Evolutionary conservation across 2,113 vertebrate species (phyloP), one percentile per base, ranked within the genome.

Genomic region (Larimichthys crocea): DNA sequence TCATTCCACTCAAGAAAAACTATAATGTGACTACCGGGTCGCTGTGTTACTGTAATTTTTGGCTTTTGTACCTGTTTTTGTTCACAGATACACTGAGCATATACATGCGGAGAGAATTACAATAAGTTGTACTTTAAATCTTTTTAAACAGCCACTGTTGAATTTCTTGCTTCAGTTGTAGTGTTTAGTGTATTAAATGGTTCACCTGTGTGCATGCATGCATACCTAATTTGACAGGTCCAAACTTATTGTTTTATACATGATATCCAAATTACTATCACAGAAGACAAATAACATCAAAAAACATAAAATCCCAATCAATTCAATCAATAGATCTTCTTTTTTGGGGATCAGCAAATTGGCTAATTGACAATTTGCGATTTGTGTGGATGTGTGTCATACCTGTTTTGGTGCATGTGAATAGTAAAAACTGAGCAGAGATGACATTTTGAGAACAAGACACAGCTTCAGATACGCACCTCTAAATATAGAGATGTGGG

Each of bases 401-500:
- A 29, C 52, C 29, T 63, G 70, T n/a, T 74, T 57, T 62, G 10
- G 15, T 59, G 61, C 64, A 76, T 56, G 71, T 49, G 66, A 68
- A 66, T 52, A 10, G 48, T 68, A 57, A 57, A 57, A 83, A 66
- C 20, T 42, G 40, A 61, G 63, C 74, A 48, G 63, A 78, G 44
- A 55, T 62, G 42, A 59, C 35, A 48, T 60, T 82, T 70, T 56
- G 64, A 87, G 86, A 92, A 88, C 79, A 84, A 81, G 63, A 85
- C 69, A 74, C 17, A 22, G 71, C 84, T 76, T 75, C 59, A 69
- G 42, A 63, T 46, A 26, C 16, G 52, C 40, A 84, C 76, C 71
- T 90, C 88, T 86, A 92, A 91, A 91, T 86, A 89, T 85, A 90
- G 76, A 85, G 78, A 86, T 80, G 90, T 80, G 79, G 67, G 85